Base-by-base conservation (phyloP, 2,888 invertebrate species). In the Mimachlamys varia region DNA sequence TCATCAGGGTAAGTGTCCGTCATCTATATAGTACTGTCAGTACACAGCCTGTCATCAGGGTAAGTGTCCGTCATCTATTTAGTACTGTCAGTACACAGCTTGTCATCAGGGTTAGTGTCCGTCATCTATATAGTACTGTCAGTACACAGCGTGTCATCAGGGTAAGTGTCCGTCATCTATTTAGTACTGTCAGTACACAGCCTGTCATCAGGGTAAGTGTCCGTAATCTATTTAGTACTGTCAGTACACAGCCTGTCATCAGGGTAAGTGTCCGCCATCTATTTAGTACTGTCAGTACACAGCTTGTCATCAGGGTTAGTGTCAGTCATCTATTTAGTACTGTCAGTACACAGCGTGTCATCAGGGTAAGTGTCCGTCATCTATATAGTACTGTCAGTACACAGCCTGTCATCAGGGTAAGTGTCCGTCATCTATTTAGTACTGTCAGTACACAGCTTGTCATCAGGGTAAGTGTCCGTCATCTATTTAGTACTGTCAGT, bases 391-490 rank as follows among this genome's bases (percentile, higher is more conserved):
- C n/a, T 93, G 93, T 89, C 88, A 92, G 88, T n/a, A 90, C 10
- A 38, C 89, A 17, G 92, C 92, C 0, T 93, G 93, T 89, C 89
- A 92, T 27, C 33, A 88, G 91, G 93, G 93, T 93, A 62, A 33
- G 88, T 44, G 3, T 44, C 44, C 44, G 7, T 44, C 44, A 44
- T 44, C 44, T 44, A 44, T 44, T 44, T 7, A 44, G 3, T 44
- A 44, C n/a, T 93, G 93, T 89, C 88, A 92, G 88, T n/a, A 90
- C 10, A 38, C 89, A 17, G 92, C 92, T 0, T 93, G 93, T 89
- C 89, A 92, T 27, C 33, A 88, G 91, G 93, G 93, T 93, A 62
- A 33, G 88, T 44, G 3, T 44, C 44, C 44, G 7, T 44, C 44
- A 44, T 44, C 44, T 44, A 44, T 44, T 44, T 7, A 44, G 3